These are phyloP conservation scores for Entelurus aequoreus DNA, from an alignment of 2,113 vertebrate genomes.

Conservation along the genomic window DNA sequence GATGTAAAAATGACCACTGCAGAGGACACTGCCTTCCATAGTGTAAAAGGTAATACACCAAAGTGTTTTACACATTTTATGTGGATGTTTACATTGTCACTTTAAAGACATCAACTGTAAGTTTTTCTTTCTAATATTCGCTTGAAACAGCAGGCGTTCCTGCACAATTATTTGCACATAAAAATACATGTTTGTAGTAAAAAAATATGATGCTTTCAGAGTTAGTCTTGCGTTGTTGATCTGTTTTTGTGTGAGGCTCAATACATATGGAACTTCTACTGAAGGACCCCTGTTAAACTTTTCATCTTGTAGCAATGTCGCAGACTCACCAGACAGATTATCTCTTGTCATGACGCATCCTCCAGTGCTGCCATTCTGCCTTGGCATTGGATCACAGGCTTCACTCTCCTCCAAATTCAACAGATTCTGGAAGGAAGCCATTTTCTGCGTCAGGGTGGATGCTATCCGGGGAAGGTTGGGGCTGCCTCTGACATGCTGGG, in stretches of 20 bases:
- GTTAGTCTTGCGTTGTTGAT: constrained; percentile 17
- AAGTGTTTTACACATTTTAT: too few species aligned
- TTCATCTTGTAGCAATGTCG: constrained; percentile 44
- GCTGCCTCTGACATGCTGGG: constrained; percentile 53
- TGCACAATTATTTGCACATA: too few species aligned
- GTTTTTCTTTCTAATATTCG: too few species aligned
- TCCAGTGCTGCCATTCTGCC: constrained; percentile 37
- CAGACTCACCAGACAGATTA: constrained; percentile 63
- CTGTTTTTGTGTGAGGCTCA: constrained; percentile 20
- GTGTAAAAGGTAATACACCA: too few species aligned
- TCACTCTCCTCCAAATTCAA: constrained; percentile 64
- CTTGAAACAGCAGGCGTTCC: too few species aligned
- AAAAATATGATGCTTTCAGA: constrained; percentile 20
- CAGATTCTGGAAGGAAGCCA: constrained; percentile 70
- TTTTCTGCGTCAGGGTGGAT: constrained; percentile 70
- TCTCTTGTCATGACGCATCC: constrained; percentile 55
- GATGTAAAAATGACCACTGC: too few species aligned
- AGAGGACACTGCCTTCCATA: too few species aligned
- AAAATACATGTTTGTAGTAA: too few species aligned
- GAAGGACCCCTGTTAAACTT: constrained; percentile 37
- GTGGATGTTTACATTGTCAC: too few species aligned
- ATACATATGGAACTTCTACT: constrained; percentile 30
- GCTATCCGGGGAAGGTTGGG: constrained; percentile 50
- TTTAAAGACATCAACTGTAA: too few species aligned
- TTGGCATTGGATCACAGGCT: constrained; percentile 37